Evolutionary conservation across 2,888 invertebrate species (phyloP).

Genomic region (Chrysolina haemoptera): DNA sequence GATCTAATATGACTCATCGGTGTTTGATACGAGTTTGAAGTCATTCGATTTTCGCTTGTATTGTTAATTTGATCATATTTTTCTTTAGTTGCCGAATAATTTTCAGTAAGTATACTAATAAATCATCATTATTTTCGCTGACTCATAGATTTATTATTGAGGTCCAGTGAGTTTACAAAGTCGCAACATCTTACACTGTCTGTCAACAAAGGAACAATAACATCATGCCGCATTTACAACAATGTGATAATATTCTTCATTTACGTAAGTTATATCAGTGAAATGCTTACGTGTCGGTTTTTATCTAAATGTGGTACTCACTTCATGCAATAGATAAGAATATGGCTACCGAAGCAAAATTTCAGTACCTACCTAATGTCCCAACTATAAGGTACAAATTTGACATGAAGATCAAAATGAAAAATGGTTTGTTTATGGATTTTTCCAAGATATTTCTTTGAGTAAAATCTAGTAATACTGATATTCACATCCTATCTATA

Average conservation of each 20-base stretch:
- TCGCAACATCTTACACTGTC: not conserved
- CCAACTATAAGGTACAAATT: not conserved
- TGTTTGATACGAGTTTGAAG: not conserved
- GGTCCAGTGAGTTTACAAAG: not conserved
- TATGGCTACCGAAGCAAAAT: not conserved
- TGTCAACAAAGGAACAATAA: constrained; percentile 22
- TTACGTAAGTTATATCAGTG: constrained; percentile 11
- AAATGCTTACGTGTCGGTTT: constrained; percentile 17
- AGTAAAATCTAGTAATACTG: too few relatives aligned
- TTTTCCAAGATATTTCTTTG: too few relatives aligned
- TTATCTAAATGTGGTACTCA: constrained; percentile 12
- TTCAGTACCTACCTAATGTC: not conserved
- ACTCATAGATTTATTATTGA: constrained; percentile 9
- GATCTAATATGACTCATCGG: too few relatives aligned
- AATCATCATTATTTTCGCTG: not conserved
- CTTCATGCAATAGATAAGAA: constrained; percentile 20
- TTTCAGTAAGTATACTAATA: not conserved
- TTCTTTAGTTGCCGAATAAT: not conserved
- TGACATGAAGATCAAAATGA: not conserved
- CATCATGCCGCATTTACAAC: constrained; percentile 1
- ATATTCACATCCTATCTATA: too few relatives aligned
- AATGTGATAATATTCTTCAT: constrained; percentile 15
- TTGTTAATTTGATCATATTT: not conserved
- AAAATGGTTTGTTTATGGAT: not conserved
- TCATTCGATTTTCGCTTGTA: not conserved